Evolutionary conservation across 2,113 vertebrate genomes (phyloP).

Genomic region (Pica pica): DNA sequence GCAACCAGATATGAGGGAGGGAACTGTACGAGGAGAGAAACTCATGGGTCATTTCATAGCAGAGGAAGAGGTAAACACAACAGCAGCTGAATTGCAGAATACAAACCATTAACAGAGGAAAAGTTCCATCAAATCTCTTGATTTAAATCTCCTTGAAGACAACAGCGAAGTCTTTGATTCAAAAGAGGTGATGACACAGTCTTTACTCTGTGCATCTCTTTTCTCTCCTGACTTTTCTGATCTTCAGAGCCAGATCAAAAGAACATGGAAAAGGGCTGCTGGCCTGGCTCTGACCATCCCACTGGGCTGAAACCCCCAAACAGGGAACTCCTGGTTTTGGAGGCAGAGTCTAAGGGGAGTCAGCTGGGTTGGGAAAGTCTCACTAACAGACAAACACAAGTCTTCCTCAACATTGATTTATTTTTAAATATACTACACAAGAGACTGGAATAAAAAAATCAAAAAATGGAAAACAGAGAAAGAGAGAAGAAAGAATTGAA

Average conservation of each 20-base stretch:
- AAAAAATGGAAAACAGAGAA: neutral
- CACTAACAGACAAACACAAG: neutral
- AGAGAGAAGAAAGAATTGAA: neutral
- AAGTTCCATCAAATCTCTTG: neutral
- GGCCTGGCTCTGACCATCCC: neutral
- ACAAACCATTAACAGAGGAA: neutral
- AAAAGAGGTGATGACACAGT: neutral
- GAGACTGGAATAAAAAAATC: slow-evolving; percentile 66
- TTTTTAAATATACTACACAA: slow-evolving; percentile 78
- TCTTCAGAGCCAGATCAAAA: neutral
- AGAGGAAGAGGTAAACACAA: neutral
- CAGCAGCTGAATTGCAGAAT: neutral
- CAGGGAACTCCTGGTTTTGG: neutral
- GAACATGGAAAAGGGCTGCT: neutral
- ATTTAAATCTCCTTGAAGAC: neutral
- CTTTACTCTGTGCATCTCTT: neutral
- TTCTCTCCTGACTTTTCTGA: neutral
- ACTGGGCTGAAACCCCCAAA: neutral
- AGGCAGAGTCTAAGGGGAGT: neutral
- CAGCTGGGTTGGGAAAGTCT: neutral
- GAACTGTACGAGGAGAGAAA: neutral
- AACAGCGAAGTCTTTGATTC: neutral
- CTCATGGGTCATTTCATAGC: neutral
- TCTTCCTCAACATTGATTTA: slow-evolving; percentile 73
- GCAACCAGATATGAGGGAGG: neutral